Evolutionary conservation across 30 jellyfish, hydroid and myxozoan species (phyloP), one percentile per base, ranked within the genome.

Genomic region (Sanderia malayensis): DNA sequence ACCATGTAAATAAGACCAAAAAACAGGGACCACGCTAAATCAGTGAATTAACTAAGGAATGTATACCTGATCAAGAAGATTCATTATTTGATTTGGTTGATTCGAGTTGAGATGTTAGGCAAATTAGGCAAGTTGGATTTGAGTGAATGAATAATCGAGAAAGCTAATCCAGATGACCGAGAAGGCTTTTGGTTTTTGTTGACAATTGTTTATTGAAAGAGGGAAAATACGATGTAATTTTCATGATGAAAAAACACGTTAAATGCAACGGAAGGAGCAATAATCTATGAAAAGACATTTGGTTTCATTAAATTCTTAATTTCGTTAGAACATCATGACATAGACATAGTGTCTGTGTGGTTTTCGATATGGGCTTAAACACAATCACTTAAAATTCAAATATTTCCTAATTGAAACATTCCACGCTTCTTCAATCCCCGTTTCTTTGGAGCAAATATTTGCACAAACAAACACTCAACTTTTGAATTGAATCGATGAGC

Each of bases 321-420:
- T 31, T 34, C 60, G 70, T 78, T 78, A 64, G n/a, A 57, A 76
- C 31, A 79, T 78, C 82, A 65, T 26, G 58, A n/a, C 74, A 67
- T 61, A 78, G 89, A 78, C 89, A 64, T 23, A 3, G 81, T 78
- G 89, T 78, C 89, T 78, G 58, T 66, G 89, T 66, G 89, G 89
- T 78, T 55, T 44, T 47, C 28, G 89, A 78, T 65, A 78, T 78
- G 89, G 89, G 58, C 30, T 13, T 33, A 65, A 78, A 53, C 66
- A 58, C 27, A 65, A 78, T 78, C 82, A 64, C 29, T 18, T 66
- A 64, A 66, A 49, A 17, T 47, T 67, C 30, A 46, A 68, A 66
- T 52, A 53, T 49, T 66, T 78, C 78, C 76, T 78, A 66, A 78
- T 78, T 66, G 89, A 78, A 78, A 78, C 89, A 78, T 64, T 65